Evolutionary conservation across 2,113 vertebrate genomes (phyloP).

Genomic region (Lamprologus lemairii): DNA sequence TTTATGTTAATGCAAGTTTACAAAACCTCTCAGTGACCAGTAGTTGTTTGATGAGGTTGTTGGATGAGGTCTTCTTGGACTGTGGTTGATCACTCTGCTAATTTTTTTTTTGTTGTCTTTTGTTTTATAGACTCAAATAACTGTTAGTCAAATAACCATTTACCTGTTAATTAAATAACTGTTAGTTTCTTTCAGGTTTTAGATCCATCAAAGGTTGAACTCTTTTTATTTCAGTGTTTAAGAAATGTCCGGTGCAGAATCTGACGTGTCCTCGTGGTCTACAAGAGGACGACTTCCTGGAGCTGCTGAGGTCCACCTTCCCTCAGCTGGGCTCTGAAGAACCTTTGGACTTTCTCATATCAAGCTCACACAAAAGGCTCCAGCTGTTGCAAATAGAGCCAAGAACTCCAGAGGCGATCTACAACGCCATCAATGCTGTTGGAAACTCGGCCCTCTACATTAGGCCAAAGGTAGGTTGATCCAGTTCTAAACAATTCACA

Average conservation of each 20-base stretch:
- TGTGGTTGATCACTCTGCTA: neutral
- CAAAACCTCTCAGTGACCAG: neutral
- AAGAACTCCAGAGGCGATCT: neutral
- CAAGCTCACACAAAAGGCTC: neutral
- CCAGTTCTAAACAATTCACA: neutral
- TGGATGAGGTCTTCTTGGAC: neutral
- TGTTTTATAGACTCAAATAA: neutral
- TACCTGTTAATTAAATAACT: neutral
- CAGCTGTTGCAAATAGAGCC: neutral
- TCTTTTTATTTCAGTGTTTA: neutral
- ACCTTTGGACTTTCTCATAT: neutral
- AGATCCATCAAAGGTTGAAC: neutral
- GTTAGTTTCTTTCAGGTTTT: neutral
- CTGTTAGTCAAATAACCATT: neutral
- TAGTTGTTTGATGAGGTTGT: neutral
- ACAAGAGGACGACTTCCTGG: neutral
- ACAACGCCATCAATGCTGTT: neutral
- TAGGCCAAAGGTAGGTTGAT: neutral
- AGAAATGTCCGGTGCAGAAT: neutral
- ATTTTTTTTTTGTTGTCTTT: neutral
- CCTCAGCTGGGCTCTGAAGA: neutral
- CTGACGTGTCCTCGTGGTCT: neutral
- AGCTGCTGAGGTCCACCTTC: slow-evolving; percentile 6
- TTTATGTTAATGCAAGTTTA: neutral
- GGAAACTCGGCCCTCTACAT: slow-evolving; percentile 2